Percentiles rank a stretch among this genome's conserved stretches.
These are phyloP conservation scores for Bradypodion pumilum DNA, from an alignment of 2,797 vertebrate genomes.

Conservation along the genomic window DNA sequence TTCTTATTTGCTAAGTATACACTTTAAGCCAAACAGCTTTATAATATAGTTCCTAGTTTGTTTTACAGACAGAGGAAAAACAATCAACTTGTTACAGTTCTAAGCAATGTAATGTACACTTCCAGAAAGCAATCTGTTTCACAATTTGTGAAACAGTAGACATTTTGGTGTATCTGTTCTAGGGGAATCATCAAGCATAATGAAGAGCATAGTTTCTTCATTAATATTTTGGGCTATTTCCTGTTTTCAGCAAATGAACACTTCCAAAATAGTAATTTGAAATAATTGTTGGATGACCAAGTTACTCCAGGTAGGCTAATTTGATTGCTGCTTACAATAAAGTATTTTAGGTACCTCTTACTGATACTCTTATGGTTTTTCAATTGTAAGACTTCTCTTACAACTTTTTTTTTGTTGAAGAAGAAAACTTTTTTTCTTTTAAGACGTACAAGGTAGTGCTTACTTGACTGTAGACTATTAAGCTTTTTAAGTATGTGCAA, in stretches of 20 bases:
- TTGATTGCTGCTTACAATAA: constrained; percentile 69
- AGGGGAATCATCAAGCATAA: constrained; percentile 64
- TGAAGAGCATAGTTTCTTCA: constrained; percentile 61
- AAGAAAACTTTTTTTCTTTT: constrained; percentile 66
- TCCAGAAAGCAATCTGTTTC: constrained; percentile 68
- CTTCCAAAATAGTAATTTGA: constrained; percentile 70
- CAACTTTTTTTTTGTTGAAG: constrained; percentile 66
- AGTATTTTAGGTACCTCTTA: constrained; percentile 67
- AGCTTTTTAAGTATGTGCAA: constrained; percentile 71
- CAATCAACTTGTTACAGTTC: constrained; percentile 69
- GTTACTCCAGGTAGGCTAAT: constrained; percentile 68
- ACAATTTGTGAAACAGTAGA: constrained; percentile 71
- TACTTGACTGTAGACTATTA: constrained; percentile 68
- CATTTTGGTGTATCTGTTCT: constrained; percentile 68
- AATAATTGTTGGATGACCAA: constrained; percentile 70
- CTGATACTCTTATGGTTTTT: constrained; percentile 65
- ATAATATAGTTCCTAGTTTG: constrained; percentile 68
- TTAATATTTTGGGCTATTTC: constrained; percentile 69
- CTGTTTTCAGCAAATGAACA: constrained; percentile 69
- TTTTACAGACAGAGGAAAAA: constrained; percentile 65
- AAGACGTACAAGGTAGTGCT: constrained; percentile 65
- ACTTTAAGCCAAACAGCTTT: constrained; percentile 70
- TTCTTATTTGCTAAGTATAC: constrained; percentile 72
- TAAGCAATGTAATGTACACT: constrained; percentile 72
- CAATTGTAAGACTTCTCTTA: constrained; percentile 67